Base-by-base conservation (phyloP, 2,113 vertebrate species). In the Apeltes quadracus region DNA sequence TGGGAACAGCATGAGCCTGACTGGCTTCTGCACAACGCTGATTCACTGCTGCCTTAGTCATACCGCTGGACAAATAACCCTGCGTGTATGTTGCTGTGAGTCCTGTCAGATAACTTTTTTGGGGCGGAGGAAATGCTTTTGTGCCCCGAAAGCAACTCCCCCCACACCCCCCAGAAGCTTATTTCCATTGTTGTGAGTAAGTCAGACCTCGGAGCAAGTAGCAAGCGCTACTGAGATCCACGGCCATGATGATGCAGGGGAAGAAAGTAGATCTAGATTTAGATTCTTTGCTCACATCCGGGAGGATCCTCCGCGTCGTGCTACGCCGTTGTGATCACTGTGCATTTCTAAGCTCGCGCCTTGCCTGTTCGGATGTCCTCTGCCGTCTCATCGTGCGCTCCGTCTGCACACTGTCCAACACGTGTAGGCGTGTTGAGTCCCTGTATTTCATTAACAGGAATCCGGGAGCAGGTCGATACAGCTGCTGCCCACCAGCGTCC, bases 361-460 rank as follows among this genome's bases (percentile, higher is more conserved):
- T 38, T 43, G n/a, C 77, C 73, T 77, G 63, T 59, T 64, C 58
- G 56, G 9, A 12, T 63, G n/a, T 66, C 61, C 70, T 68, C 54
- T 4, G 0, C 27, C 20, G 4, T 65, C 55, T 78, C 25, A 1
- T 22, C 38, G 27, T 34, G 39, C 62, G 70, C 69, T 32, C 59
- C 41, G 15, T 81, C 46, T 62, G 76, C 61, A 77, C 75, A 61
- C 23, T 80, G 80, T 80, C 76, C 84, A 83, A n/a, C 55, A 59
- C 87, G 85, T 88, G 92, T 90, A 75, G 90, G 85, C 62, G 85
- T 84, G 84, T 79, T 83, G 88, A 92, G 85, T 88, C 85, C 71
- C 78, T 78, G 78, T 89, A 80, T 86, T 89, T 92, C 90, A 92
- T 89, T 92, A 90, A 87, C 82, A 63, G 83, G 79, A 69, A 83